Evolutionary conservation across 2,113 vertebrate species (phyloP).

Genomic region (Nesoenas mayeri): DNA sequence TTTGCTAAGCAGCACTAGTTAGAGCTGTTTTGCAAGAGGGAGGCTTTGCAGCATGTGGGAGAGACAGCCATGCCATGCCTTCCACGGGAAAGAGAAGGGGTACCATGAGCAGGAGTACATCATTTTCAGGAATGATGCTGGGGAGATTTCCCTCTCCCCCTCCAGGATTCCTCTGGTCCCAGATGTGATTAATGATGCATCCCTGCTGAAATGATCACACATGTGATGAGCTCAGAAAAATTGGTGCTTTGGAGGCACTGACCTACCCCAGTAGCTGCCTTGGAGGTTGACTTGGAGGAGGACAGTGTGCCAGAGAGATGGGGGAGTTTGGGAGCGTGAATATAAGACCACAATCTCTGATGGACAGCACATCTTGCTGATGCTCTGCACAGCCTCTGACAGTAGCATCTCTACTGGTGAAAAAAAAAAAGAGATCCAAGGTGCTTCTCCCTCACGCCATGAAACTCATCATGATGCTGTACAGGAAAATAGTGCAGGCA

Average conservation of each 20-base stretch:
- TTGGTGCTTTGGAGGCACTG: background rate
- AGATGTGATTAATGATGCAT: background rate
- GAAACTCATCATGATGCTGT: fast-evolving
- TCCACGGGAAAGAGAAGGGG: background rate
- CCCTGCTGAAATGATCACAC: background rate
- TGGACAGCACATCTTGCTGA: background rate
- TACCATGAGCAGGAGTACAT: background rate
- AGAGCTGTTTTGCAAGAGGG: background rate
- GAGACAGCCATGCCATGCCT: background rate
- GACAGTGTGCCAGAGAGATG: fast-evolving
- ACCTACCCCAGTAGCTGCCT: background rate
- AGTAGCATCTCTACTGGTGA: background rate
- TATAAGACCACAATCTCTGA: background rate
- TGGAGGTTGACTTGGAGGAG: background rate
- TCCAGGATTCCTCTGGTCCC: background rate
- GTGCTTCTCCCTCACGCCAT: background rate
- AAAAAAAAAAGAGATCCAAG: background rate
- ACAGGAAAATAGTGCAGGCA: background rate
- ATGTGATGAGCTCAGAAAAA: background rate
- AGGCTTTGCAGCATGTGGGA: background rate
- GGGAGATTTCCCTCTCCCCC: background rate
- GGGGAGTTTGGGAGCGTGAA: fast-evolving
- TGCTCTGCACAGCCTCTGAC: background rate
- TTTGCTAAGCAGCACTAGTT: background rate
- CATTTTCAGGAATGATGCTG: background rate